Base-by-base conservation (phyloP, 53 echinoderm and acorn worm species). In the Glandiceps talaboti region DNA sequence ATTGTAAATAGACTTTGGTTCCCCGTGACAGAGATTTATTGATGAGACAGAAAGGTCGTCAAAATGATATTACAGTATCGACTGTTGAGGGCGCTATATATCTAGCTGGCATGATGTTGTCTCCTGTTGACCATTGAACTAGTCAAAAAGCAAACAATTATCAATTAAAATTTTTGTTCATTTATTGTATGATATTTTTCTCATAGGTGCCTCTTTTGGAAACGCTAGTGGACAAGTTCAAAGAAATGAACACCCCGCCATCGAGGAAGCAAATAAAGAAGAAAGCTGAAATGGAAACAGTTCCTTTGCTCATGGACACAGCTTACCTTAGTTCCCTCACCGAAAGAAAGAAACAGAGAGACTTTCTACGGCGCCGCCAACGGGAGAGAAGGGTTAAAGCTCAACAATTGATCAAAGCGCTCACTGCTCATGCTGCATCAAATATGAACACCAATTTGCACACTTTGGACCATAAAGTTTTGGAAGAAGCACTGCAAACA, bases 191-290 rank as follows among this genome's bases (percentile, higher is more conserved):
- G 6, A 29, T 77, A 32, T 14, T 75, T 73, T 33, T 76, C 72
- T 31, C 14, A 25, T 76, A 99, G 99, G 83, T 94, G 73, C 91
- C 99, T 0, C 91, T 99, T 26, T 84, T 99, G 76, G 85, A 91
- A 76, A 80, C 84, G 27, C 85, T 99, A 81, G 64, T 99, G 31
- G 83, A 88, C 30, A 83, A 81, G 30, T 79, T 97, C 30, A 74
- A 82, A 31, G 83, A 86, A 29, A 76, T 88, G 32, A 99, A 91
- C 77, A 87, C 86, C 28, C 83, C 90, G 1, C 77, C 82, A 1
- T 77, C 76, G 31, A 77, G 78, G 72, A 92, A 92, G 80, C 77
- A 45, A 20, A 45, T 45, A 20, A 45, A 45, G 64, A 45, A 45
- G 64, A 45, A 45, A 45, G 20, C 6, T 20, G 64, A 45, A 20